These are phyloP conservation scores for Heliopora coerulea DNA, from an alignment of 92 coral and sea anemone species.

Conservation along the genomic window DNA sequence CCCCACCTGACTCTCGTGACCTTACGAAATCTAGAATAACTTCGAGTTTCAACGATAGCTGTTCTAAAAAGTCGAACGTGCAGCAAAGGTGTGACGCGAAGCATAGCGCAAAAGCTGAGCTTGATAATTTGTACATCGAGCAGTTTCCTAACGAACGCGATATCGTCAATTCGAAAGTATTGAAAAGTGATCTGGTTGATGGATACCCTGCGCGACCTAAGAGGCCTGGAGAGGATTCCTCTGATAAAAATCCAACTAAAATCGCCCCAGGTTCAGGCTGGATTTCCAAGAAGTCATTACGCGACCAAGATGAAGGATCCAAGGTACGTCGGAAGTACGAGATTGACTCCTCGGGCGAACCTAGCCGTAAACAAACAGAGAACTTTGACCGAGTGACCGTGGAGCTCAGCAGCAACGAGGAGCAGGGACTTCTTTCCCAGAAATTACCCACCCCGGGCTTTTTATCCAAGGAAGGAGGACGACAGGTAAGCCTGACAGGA, in stretches of 20 bases:
- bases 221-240: neutral
- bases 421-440: neutral
- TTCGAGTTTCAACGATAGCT: no score
- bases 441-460: constrained; percentile 13
- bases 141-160: no score
- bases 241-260: neutral
- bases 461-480: constrained; percentile 2
- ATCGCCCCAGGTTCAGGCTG: constrained; percentile 1
- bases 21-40: no score
- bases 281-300: constrained; percentile 1
- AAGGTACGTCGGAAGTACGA: neutral
- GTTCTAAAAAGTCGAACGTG: no score
- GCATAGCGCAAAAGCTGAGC: no score
- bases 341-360: neutral
- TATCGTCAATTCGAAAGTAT: no score
- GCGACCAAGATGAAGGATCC: constrained; percentile 2
- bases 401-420: neutral
- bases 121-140: no score
- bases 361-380: neutral
- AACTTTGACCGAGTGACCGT: neutral
- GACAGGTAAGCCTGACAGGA: constrained; percentile 5
- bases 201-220: neutral
- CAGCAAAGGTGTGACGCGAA: no score
- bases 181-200: neutral
- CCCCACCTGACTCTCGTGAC: no score